Evolutionary conservation across 2,888 invertebrate genomes (phyloP).

Genomic region (Parthenolecanium corni): DNA sequence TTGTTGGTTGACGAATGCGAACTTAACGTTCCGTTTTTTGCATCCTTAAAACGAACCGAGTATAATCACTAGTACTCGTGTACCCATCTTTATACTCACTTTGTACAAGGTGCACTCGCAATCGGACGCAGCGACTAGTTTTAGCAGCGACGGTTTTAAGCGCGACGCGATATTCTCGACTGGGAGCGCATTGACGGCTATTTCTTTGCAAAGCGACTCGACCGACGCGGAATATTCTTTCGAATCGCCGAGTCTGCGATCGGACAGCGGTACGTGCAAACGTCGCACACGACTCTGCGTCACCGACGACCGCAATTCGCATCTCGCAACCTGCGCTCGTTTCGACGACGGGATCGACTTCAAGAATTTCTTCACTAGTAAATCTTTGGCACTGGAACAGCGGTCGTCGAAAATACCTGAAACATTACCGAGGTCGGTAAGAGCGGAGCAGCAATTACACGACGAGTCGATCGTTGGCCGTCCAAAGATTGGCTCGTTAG

Average conservation of each 20-base stretch:
- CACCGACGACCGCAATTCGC: neutral
- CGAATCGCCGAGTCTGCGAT: conserved; percentile 1
- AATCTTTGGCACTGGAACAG: neutral
- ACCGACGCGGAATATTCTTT: neutral
- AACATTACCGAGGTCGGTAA: no score
- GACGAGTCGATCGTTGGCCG: no score
- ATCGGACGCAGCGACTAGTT: neutral
- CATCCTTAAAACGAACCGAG: no score
- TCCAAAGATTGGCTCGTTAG: no score
- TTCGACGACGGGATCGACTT: conserved; percentile 10
- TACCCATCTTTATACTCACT: no score
- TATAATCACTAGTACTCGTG: no score
- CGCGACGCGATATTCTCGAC: neutral
- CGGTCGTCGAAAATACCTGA: neutral
- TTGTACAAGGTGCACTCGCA: neutral
- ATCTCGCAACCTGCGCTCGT: neutral
- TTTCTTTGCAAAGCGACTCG: neutral
- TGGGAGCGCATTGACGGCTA: neutral
- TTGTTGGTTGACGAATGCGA: no score
- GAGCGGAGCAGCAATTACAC: no score
- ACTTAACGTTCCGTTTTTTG: no score
- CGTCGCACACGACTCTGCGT: neutral
- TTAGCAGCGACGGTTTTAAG: neutral
- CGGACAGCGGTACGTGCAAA: conserved; percentile 4
- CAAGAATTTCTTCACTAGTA: neutral